Percentiles rank a stretch among this genome's conserved stretches.
Conservation (phyloP, 2,113 vertebrate genomes). For the Sapayoa aenigma region DNA sequence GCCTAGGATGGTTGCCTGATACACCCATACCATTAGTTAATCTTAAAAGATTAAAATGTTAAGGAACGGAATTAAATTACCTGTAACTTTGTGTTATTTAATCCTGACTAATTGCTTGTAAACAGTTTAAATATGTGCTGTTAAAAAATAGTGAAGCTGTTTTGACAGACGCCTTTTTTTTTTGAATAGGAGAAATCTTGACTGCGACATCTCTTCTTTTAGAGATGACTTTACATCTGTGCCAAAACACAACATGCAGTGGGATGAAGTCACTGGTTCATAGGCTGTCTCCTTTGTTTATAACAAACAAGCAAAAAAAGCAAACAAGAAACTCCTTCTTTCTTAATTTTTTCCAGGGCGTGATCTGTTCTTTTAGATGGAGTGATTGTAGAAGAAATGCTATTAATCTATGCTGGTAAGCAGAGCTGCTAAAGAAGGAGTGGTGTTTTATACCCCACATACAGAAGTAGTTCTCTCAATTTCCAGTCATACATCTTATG, state of each 20-base stretch:
- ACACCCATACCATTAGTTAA: neutral
- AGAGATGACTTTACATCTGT: neutral
- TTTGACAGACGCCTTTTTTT: neutral
- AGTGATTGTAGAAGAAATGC: neutral
- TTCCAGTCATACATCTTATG: neutral
- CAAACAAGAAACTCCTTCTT: constrained; percentile 12
- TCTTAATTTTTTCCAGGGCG: neutral
- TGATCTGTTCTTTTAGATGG: neutral
- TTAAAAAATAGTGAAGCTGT: neutral
- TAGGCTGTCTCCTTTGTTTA: neutral
- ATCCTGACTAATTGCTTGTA: neutral
- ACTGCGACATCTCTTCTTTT: neutral
- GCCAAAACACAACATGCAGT: neutral
- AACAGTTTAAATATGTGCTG: neutral
- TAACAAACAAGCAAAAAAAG: neutral
- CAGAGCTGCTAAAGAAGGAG: neutral
- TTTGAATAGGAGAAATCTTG: neutral
- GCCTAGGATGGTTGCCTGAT: neutral
- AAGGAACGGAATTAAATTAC: neutral
- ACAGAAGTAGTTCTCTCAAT: neutral
- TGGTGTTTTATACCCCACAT: neutral
- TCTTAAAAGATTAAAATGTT: neutral
- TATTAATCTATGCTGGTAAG: neutral
- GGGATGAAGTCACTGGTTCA: constrained; percentile 21
- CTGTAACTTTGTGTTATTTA: neutral